Percentiles rank a stretch among this genome's conserved stretches.
Conservation (phyloP, 2,113 vertebrate genomes). For the Typhlomys cinereus region DNA sequence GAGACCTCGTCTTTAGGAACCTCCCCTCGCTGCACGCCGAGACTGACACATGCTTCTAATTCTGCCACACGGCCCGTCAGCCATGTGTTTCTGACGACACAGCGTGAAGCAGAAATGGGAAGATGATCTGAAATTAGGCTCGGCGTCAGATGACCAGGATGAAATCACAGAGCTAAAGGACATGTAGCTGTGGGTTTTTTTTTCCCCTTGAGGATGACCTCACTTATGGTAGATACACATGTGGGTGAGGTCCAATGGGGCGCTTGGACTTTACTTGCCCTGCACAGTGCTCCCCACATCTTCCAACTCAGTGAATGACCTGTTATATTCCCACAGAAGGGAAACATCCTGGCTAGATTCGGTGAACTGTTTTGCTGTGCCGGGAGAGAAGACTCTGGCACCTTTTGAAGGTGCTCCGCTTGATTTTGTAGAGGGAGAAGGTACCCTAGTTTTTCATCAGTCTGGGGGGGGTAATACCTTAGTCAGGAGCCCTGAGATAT, state of each 20-base stretch:
- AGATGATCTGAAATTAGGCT: conserved; percentile 76
- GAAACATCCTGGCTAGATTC: background rate
- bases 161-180: conserved; percentile 53
- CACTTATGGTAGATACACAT: accelerated
- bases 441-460: background rate
- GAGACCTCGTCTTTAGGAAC: conserved; percentile 62
- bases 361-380: background rate
- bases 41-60: background rate
- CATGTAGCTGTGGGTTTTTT: background rate
- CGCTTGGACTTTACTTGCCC: background rate
- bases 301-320: background rate
- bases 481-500: background rate
- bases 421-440: background rate
- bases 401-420: background rate
- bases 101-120: conserved; percentile 68
- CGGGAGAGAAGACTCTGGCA: background rate
- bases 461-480: background rate
- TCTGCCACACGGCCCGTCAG: conserved; percentile 66
- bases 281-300: accelerated
- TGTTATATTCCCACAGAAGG: background rate
- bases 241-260: too few relatives aligned
- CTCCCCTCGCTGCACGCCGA: conserved; percentile 43
- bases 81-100: conserved; percentile 54
- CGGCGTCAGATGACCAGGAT: conserved; percentile 69
- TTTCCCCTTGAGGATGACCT: background rate